Base-by-base conservation (phyloP, 1,140 invertebrate genomes). In the Drosophila sp. region DNA sequence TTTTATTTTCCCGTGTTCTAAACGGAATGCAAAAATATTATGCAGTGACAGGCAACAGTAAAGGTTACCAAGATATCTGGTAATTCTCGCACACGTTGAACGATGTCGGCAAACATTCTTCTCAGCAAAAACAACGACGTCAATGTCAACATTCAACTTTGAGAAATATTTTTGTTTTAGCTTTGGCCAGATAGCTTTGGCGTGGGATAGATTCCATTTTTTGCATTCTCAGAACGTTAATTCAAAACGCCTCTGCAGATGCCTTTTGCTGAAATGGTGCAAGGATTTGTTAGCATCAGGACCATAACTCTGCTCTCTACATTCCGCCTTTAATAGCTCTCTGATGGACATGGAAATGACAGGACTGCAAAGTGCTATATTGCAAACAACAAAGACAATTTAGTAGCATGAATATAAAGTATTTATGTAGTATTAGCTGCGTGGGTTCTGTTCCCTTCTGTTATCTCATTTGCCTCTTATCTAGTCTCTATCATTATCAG, bases 11-110 rank as follows among this genome's bases (percentile, higher is more conserved):
- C 25, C n/a, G 3, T 18, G 6, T 38, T 41, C 7, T 9, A 25
- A 16, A 50, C 9, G 34, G 46, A 67, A 58, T 59, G 45, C 45
- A 50, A 59, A 58, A 67, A 51, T 36, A 50, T 59, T 59, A 67
- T 67, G 64, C 64, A 58, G 25, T 41, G 45, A 16, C 54, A 67
- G 64, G 64, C 43, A 7, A 50, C 11, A 21, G 32, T 34, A 58
- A 58, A 27, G 43, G 36, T 34, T 38, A 21, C 62, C 29, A 54
- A 13, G 27, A 34, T 25, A 46, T 14, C 29, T 18, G 9, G 25
- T 13, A 43, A n/a, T 16, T n/a, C 27, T 2, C 9, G 25, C 7
- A 7, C 16, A 18, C 21, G 40, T 45, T 0, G 8, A 6, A 18
- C 21, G 13, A 32, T 5, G 21, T n/a, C 25, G 0, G 54, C 41